phyloP scores from a whole-genome alignment of 2,888 invertebrate species.

The Myopa testacea region DNA sequence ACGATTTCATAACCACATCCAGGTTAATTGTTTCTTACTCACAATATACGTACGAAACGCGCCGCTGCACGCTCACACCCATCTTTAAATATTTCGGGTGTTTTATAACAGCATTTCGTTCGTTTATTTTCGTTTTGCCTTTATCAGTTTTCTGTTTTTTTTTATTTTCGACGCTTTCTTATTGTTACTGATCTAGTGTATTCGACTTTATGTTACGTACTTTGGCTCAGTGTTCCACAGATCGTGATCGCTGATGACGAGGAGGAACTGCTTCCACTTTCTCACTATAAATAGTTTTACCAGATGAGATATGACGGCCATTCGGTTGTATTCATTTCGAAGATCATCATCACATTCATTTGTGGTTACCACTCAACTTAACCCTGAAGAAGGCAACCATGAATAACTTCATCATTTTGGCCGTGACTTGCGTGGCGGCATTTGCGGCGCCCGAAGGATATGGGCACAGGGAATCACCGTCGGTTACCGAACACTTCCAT shows the following conservation, averaged over 20 bases:
- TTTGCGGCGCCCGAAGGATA: constrained; percentile 49
- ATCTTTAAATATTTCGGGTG: neutral
- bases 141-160: neutral
- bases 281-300: constrained; percentile 52
- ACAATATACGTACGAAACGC: no score
- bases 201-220: neutral
- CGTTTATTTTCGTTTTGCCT: neutral
- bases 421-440: constrained; percentile 42
- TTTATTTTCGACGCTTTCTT: neutral
- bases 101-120: constrained; percentile 1
- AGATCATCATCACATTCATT: constrained; percentile 35
- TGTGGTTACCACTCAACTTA: neutral
- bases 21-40: neutral
- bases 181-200: constrained; percentile 17
- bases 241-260: neutral
- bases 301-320: constrained; percentile 49
- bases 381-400: constrained; percentile 29
- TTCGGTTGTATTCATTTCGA: constrained; percentile 50
- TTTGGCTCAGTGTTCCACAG: neutral
- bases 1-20: neutral
- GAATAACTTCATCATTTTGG: constrained; percentile 47
- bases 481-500: constrained; percentile 36
- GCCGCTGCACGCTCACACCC: neutral
- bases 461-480: constrained; percentile 42
- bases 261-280: constrained; percentile 44